Evolutionary conservation across 2,113 vertebrate genomes (phyloP), one percentile per base, ranked within the genome.

Genomic region (Prionailurus viverrinus): DNA sequence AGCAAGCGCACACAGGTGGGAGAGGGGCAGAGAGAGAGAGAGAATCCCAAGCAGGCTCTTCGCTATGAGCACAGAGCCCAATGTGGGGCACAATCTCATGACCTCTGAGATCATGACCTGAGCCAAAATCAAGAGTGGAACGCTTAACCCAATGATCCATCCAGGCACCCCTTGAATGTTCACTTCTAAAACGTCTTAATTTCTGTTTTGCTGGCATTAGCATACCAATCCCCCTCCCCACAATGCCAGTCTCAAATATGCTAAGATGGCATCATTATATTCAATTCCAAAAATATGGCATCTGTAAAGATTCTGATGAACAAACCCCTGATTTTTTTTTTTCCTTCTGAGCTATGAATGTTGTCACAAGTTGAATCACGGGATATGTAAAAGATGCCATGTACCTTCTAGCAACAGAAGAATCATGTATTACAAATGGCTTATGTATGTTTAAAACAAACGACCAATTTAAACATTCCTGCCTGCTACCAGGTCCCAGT

Each of bases 401-500:
- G 85, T 36, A 93, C 71, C 95, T 97, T 96, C 93, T 69, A 97
- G 97, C 95, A 91, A 91, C 16, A 86, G 89, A 94, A 65, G 91
- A 97, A 61, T 78, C 94, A 88, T 3, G 9, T 14, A 25, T 95
- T 69, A 92, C 93, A 88, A 96, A 95, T 86, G 69, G 78, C 68
- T 95, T 69, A 74, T 8, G 61, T 69, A 74, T 8, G 61, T 69
- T 92, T 79, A 93, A 95, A 97, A 95, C 65, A 91, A 96, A 89
- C 11, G 63, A 97, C 95, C 39, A 7, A 8, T 78, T 85, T 71
- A 61, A 83, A 81, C 91, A 84, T 33, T 36, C 9, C 66, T 69
- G 27, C 85, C 87, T 79, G 23, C 41, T 41, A 65, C 74, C n/a
- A 78, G 58, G 61, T 84, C 90, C 80, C 15, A 73, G 61, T 23